Percentiles rank a stretch among this genome's conserved stretches.
Conservation (phyloP, 2,797 vertebrate genomes). For the Onychomys leucogaster region DNA sequence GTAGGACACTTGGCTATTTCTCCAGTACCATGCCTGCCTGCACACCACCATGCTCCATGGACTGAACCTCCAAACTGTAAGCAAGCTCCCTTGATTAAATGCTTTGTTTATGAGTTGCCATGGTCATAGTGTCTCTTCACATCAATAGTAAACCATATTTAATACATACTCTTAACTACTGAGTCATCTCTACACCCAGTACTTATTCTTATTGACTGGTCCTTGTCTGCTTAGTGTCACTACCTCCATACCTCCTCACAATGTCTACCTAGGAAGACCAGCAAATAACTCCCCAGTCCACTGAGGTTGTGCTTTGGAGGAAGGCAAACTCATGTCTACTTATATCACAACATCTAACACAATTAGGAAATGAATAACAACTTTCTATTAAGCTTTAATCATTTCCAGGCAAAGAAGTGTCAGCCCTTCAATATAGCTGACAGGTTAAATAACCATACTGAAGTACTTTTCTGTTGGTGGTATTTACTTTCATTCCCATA, state of each 20-base stretch:
- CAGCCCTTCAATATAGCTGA: background rate
- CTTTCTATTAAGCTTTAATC: background rate
- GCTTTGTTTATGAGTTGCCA: background rate
- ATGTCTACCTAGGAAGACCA: background rate
- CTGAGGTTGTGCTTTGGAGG: background rate
- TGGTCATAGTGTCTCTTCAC: background rate
- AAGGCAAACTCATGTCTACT: background rate
- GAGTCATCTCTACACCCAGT: background rate
- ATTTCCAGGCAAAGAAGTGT: background rate
- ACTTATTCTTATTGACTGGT: background rate
- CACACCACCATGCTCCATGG: background rate
- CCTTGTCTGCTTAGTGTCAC: background rate
- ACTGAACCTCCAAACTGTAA: background rate
- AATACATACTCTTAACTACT: background rate
- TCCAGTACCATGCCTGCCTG: background rate
- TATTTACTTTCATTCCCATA: background rate
- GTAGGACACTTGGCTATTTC: background rate
- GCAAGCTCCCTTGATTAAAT: background rate
- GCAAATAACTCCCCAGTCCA: background rate
- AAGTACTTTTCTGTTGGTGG: background rate
- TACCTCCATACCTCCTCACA: accelerated
- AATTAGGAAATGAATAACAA: background rate
- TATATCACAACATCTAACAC: background rate
- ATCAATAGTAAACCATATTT: background rate
- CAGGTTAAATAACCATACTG: background rate